Percentiles rank a stretch among this genome's conserved stretches.
These are phyloP conservation scores for Poecilobothrus nobilitatus DNA, from an alignment of 2,888 invertebrate species.

Conservation along the genomic window DNA sequence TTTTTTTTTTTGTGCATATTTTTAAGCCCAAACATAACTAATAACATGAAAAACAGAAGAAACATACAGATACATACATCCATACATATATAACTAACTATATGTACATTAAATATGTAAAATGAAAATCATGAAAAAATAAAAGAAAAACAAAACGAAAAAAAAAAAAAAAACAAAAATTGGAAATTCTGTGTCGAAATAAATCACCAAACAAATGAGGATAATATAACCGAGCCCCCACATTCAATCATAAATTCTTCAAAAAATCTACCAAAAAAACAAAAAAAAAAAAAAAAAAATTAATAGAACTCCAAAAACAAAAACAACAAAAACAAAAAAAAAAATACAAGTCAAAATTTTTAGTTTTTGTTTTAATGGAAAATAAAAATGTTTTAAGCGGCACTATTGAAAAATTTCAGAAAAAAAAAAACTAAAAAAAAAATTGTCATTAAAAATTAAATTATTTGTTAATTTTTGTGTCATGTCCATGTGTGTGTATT, in stretches of 20 bases:
- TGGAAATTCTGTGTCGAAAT: slow-evolving; percentile 6
- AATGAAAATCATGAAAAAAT: background rate
- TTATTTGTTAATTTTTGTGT: no score
- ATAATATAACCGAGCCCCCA: slow-evolving; percentile 4
- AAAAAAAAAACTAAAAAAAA: no score
- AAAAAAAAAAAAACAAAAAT: background rate
- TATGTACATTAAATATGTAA: background rate
- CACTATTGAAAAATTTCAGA: no score
- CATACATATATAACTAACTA: background rate
- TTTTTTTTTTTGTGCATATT: no score
- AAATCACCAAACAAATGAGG: slow-evolving; percentile 2
- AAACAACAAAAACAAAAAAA: no score
- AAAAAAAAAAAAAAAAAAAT: background rate
- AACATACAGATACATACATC: background rate
- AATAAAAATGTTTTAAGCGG: no score
- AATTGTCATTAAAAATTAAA: no score
- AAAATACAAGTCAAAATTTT: no score
- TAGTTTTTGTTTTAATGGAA: no score
- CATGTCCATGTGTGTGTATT: no score
- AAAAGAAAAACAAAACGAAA: background rate
- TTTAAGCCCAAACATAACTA: background rate
- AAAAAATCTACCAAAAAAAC: background rate
- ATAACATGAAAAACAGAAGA: background rate
- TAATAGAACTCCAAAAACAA: no score
- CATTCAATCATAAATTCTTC: slow-evolving; percentile 6